phyloP scores from a whole-genome alignment of 2,797 vertebrate species.

The Balearica regulorum region DNA sequence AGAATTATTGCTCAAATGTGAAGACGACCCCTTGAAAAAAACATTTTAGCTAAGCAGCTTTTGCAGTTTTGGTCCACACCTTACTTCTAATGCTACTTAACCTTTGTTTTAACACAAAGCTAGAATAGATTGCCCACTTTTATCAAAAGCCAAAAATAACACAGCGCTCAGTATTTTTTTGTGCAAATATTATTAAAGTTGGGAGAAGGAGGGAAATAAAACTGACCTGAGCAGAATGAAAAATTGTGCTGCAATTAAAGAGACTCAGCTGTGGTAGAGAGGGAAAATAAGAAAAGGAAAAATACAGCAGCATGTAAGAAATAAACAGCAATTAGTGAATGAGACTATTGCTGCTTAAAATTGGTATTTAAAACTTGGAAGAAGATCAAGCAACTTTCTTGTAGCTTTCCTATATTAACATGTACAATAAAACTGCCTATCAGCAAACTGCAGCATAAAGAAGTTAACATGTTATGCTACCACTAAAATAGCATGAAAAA shows the following conservation, averaged over 20 bases:
- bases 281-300: conserved; percentile 40
- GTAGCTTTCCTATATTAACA: conserved; percentile 17
- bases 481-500: conserved; percentile 51
- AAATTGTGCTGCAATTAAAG: conserved; percentile 44
- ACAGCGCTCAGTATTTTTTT: not conserved
- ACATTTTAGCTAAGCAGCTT: not conserved
- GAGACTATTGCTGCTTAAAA: conserved; percentile 51
- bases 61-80: conserved; percentile 4
- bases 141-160: conserved; percentile 36
- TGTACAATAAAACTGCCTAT: conserved; percentile 54
- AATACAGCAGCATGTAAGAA: conserved; percentile 32
- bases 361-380: conserved; percentile 65
- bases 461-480: not conserved
- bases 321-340: conserved; percentile 62
- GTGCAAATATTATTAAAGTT: conserved; percentile 31
- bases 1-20: not conserved
- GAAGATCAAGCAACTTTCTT: conserved; percentile 61
- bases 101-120: not conserved
- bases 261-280: not conserved
- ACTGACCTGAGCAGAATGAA: conserved; percentile 36
- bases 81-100: not conserved
- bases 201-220: conserved; percentile 29
- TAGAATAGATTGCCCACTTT: conserved; percentile 9
- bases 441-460: conserved; percentile 59
- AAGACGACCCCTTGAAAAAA: not conserved